Evolutionary conservation across 2,888 invertebrate genomes (phyloP).

Genomic region (Pelosia muscerda): DNA sequence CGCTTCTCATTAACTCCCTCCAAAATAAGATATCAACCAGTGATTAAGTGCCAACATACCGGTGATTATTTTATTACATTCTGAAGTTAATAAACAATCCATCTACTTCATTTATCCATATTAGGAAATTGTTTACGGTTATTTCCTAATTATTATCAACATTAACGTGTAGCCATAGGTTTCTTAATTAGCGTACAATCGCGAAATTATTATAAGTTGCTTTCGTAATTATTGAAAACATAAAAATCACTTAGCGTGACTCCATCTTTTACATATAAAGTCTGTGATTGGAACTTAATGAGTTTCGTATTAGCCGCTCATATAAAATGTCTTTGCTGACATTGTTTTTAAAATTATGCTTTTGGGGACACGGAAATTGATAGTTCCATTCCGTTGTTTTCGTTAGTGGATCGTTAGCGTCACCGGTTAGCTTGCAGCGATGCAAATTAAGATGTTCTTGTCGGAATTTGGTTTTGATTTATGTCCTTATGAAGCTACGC

Average conservation of each 20-base stretch:
- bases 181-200: slow-evolving; percentile 60
- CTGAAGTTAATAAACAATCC: slow-evolving; percentile 72
- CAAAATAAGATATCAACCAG: slow-evolving; percentile 82
- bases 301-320: slow-evolving; percentile 58
- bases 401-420: slow-evolving; percentile 80
- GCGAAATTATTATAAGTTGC: slow-evolving; percentile 58
- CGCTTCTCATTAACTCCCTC: slow-evolving; percentile 80
- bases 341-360: slow-evolving; percentile 70
- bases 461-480: slow-evolving; percentile 77
- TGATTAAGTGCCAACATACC: slow-evolving; percentile 75
- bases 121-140: slow-evolving; percentile 65
- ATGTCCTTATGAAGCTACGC: slow-evolving; percentile 69
- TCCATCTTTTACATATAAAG: slow-evolving; percentile 41
- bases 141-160: slow-evolving; percentile 51
- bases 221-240: slow-evolving; percentile 39
- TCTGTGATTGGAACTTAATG: slow-evolving; percentile 61
- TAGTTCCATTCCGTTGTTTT: slow-evolving; percentile 81
- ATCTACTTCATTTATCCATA: slow-evolving; percentile 68
- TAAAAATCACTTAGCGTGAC: slow-evolving; percentile 30
- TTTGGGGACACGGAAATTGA: slow-evolving; percentile 77
- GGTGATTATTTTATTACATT: slow-evolving; percentile 84
- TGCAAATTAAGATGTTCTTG: slow-evolving; percentile 82
- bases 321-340: slow-evolving; percentile 61
- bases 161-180: slow-evolving; percentile 56
- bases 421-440: slow-evolving; percentile 72